Evolutionary conservation across 2,113 vertebrate species (phyloP).

Genomic region (Ptilonorhynchus violaceus): DNA sequence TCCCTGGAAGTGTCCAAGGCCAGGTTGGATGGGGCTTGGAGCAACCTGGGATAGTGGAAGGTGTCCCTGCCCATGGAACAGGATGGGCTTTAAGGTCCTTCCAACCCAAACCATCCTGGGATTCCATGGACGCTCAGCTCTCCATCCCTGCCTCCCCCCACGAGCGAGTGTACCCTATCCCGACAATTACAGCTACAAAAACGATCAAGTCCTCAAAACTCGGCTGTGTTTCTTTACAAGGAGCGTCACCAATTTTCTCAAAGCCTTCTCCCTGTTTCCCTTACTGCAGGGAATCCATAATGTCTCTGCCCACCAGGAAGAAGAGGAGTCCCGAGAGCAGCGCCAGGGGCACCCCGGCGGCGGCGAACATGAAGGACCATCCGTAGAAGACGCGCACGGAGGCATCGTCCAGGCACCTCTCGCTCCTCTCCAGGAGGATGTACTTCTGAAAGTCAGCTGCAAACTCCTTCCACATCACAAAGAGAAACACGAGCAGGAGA

Average conservation of each 20-base stretch:
- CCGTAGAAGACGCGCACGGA: slow-evolving; percentile 77
- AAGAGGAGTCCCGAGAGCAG: slow-evolving; percentile 82
- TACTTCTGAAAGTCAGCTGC: slow-evolving; percentile 81
- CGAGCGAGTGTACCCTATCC: not conserved
- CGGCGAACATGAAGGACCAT: slow-evolving; percentile 84
- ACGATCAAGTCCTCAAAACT: not conserved
- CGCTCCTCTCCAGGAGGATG: slow-evolving; percentile 80
- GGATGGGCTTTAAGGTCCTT: not conserved
- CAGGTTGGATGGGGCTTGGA: fast-evolving
- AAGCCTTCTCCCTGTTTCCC: not conserved
- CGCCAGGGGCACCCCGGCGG: slow-evolving; percentile 78
- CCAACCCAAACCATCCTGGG: not conserved
- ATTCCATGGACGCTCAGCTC: not conserved
- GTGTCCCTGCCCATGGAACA: not conserved
- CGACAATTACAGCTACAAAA: not conserved
- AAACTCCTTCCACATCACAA: slow-evolving; percentile 86
- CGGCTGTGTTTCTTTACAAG: not conserved
- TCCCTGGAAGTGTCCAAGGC: not conserved
- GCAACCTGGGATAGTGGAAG: not conserved
- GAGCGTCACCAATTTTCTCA: not conserved
- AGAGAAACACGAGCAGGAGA: slow-evolving; percentile 78
- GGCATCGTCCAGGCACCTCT: slow-evolving; percentile 54
- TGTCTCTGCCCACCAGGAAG: slow-evolving; percentile 73
- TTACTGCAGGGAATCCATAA: slow-evolving; percentile 61
- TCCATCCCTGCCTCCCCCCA: not conserved